These are phyloP conservation scores for Xestia ashworthii DNA, from an alignment of 2,888 invertebrate species.

Conservation along the genomic window DNA sequence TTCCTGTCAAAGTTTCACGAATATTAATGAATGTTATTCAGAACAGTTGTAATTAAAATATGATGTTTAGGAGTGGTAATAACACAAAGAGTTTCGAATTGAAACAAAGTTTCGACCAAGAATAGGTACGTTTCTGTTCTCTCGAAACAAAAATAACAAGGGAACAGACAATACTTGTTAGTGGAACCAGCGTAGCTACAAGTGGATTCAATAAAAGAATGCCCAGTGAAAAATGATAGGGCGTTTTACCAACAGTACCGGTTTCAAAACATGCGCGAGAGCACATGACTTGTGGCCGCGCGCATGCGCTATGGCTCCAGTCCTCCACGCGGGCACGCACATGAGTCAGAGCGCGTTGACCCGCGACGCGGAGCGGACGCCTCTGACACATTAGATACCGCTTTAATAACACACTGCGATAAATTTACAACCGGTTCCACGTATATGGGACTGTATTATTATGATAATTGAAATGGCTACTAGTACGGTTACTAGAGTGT, in stretches of 20 bases:
- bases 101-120: constrained; percentile 14
- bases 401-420: constrained; percentile 68
- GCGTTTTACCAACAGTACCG: constrained; percentile 58
- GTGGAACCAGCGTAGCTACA: constrained; percentile 30
- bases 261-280: constrained; percentile 70
- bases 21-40: constrained; percentile 48
- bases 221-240: constrained; percentile 46
- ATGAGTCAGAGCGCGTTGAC: constrained; percentile 85
- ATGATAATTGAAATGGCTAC: constrained; percentile 73
- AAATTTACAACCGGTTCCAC: constrained; percentile 78
- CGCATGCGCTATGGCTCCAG: constrained; percentile 60
- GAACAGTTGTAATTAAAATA: constrained; percentile 32
- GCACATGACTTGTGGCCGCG: constrained; percentile 68
- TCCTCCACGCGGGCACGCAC: constrained; percentile 49
- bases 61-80: constrained; percentile 18
- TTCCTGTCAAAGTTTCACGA: constrained; percentile 46
- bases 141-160: constrained; percentile 35
- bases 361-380: constrained; percentile 76
- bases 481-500: constrained; percentile 68
- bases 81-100: constrained; percentile 16
- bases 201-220: constrained; percentile 55
- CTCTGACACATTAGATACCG: constrained; percentile 66
- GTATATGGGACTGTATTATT: constrained; percentile 71
- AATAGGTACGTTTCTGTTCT: constrained; percentile 14
- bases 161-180: constrained; percentile 33